Percentiles rank a stretch among this genome's conserved stretches.
phyloP scores from a whole-genome alignment of 1,140 invertebrate genomes.

The Trachelipus rathkii region DNA sequence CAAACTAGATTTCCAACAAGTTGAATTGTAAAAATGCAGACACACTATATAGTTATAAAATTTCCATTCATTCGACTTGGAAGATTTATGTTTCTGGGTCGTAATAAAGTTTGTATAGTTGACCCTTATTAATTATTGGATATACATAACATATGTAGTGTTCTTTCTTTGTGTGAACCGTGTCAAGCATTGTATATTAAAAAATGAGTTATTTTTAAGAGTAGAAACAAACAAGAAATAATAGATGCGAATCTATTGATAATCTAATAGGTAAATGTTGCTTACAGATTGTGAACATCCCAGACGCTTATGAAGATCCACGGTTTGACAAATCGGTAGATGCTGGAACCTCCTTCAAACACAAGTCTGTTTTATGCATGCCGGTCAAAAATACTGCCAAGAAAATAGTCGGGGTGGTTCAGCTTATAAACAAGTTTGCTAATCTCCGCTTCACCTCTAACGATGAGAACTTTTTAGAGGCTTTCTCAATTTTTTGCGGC shows the following conservation, averaged over 20 bases:
- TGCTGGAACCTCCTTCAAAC: conserved; percentile 69
- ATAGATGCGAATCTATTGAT: background rate
- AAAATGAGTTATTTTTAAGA: no score
- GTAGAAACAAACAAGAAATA: no score
- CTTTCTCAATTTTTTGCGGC: conserved; percentile 95
- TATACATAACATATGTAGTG: no score
- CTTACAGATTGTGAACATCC: conserved; percentile 74
- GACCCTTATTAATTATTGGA: no score
- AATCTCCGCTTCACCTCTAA: conserved; percentile 81
- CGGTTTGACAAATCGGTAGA: conserved; percentile 86
- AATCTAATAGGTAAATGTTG: background rate
- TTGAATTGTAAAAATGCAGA: no score
- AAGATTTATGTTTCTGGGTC: no score
- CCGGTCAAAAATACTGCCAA: conserved; percentile 83
- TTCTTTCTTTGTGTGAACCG: no score
- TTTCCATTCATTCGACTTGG: no score
- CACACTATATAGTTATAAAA: no score
- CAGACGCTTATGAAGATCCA: conserved; percentile 83
- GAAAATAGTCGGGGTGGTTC: conserved; percentile 88
- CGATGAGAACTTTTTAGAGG: conserved; percentile 89
- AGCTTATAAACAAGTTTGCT: conserved; percentile 85
- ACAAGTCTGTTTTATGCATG: conserved; percentile 84
- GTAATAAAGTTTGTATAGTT: no score
- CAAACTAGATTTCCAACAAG: no score
- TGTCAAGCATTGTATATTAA: no score